Evolutionary conservation across 1,140 invertebrate species (phyloP).

Genomic region (Berghia stephanieae): DNA sequence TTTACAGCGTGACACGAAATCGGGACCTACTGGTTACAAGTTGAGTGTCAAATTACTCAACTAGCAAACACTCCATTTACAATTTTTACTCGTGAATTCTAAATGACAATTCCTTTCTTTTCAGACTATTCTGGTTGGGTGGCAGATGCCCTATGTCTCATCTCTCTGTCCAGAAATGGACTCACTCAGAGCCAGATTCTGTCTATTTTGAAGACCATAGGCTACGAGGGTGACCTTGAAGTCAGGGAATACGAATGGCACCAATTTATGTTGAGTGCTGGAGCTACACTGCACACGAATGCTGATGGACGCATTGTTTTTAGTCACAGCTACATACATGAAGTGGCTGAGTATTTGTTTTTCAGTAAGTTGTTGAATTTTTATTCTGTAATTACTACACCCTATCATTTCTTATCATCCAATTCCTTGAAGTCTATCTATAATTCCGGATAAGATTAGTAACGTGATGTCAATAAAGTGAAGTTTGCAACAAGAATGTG

Average conservation of each 20-base stretch:
- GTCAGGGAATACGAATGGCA: slow-evolving; percentile 60
- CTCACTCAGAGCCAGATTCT: slow-evolving; percentile 54
- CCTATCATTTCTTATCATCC: too few relatives aligned
- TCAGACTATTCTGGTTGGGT: slow-evolving; percentile 63
- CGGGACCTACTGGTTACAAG: too few relatives aligned
- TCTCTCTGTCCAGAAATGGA: slow-evolving; percentile 58
- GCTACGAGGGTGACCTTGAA: slow-evolving; percentile 53
- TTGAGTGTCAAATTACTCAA: too few relatives aligned
- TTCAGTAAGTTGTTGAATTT: slow-evolving; percentile 53
- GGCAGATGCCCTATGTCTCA: slow-evolving; percentile 58
- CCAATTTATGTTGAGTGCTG: slow-evolving; percentile 51
- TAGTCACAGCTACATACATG: slow-evolving; percentile 60
- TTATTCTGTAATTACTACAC: not conserved
- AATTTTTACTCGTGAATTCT: too few relatives aligned
- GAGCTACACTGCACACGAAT: slow-evolving; percentile 49
- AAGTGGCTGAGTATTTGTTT: slow-evolving; percentile 59
- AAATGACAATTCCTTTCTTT: too few relatives aligned
- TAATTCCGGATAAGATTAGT: too few relatives aligned
- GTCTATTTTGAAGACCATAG: slow-evolving; percentile 47
- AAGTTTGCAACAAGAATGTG: too few relatives aligned
- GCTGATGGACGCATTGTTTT: slow-evolving; percentile 56
- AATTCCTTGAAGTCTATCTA: not conserved
- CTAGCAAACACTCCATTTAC: too few relatives aligned
- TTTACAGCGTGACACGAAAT: too few relatives aligned
- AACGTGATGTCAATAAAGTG: too few relatives aligned